Evolutionary conservation across 1,140 invertebrate genomes (phyloP).

Genomic region (Microplitis demolitor): DNA sequence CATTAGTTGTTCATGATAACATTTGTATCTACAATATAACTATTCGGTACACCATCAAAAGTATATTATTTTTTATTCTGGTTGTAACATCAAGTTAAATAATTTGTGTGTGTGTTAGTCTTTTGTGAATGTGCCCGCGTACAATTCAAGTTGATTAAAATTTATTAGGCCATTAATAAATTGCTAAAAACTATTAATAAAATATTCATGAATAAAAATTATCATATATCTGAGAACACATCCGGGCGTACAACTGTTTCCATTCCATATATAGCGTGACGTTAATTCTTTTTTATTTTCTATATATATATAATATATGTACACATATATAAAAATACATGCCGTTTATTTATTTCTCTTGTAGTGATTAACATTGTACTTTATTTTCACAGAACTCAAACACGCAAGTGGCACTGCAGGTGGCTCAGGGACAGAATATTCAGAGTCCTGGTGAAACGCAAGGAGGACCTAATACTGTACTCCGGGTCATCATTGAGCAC

Average conservation of each 20-base stretch:
- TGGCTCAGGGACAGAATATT: slow-evolving; percentile 73
- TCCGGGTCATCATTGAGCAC: slow-evolving; percentile 97
- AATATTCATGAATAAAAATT: background rate
- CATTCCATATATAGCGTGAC: background rate
- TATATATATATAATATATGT: too few species aligned
- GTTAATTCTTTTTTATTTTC: background rate
- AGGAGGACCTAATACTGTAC: slow-evolving; percentile 93
- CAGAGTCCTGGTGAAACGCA: slow-evolving; percentile 73
- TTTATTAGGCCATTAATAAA: background rate
- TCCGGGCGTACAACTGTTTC: background rate
- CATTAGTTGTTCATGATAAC: too few species aligned
- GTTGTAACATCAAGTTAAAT: too few species aligned
- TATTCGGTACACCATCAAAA: too few species aligned
- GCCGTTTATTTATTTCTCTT: too few species aligned
- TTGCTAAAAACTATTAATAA: background rate
- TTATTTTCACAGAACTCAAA: slow-evolving; percentile 68
- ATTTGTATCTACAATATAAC: too few species aligned
- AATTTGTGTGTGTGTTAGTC: too few species aligned
- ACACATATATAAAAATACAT: too few species aligned
- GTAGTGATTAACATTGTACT: slow-evolving; percentile 19
- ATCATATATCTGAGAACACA: background rate
- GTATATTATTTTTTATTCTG: too few species aligned
- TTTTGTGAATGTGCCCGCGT: too few species aligned
- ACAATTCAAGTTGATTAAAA: too few species aligned
- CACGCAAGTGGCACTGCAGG: slow-evolving; percentile 82